Evolutionary conservation across 2,113 vertebrate species (phyloP).

Genomic region (Trichechus manatus): DNA sequence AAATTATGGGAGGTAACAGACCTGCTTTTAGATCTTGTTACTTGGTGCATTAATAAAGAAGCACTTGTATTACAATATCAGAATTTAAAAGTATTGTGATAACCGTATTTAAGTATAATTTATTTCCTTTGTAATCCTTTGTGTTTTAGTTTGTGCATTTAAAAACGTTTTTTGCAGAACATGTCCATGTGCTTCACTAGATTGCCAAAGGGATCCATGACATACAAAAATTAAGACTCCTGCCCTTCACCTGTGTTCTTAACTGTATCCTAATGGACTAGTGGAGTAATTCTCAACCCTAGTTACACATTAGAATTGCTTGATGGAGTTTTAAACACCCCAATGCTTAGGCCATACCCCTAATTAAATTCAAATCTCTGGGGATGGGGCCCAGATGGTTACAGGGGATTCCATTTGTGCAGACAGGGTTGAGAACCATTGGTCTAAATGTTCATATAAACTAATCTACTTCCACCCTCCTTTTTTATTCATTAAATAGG

Average conservation of each 20-base stretch:
- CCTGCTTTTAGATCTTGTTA: not conserved
- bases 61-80: not conserved
- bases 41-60: conserved; percentile 26
- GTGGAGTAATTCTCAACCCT: not conserved
- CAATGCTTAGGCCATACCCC: not conserved
- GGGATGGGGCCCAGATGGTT: not conserved
- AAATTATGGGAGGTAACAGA: not conserved
- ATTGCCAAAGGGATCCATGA: not conserved
- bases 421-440: not conserved
- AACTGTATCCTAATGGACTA: not conserved
- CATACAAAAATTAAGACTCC: not conserved
- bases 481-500: not conserved
- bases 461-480: not conserved
- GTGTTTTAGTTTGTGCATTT: conserved; percentile 24
- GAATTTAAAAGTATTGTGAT: not conserved
- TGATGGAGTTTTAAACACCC: not conserved
- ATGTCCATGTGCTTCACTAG: not conserved
- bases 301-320: not conserved
- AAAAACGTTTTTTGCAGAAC: not conserved
- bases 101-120: not conserved
- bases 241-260: not conserved
- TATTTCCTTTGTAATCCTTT: conserved; percentile 22
- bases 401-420: not conserved
- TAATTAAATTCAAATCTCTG: not conserved
- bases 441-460: not conserved